phyloP scores from a whole-genome alignment of 1,140 invertebrate species.

The Ganaspis sp. region DNA sequence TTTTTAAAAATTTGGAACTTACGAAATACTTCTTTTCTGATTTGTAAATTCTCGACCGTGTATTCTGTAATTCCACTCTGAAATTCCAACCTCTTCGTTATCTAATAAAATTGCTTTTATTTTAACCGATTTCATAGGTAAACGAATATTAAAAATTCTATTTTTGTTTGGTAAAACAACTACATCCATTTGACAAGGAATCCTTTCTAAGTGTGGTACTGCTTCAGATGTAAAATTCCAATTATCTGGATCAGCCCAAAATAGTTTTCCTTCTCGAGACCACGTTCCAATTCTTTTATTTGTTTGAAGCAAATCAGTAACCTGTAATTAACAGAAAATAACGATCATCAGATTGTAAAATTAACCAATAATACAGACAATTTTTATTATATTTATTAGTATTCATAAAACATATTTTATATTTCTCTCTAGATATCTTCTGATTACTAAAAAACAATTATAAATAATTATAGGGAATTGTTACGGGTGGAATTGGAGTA shows the following conservation, averaged over 20 bases:
- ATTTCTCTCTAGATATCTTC: no score
- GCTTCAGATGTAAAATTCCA: slow-evolving; percentile 67
- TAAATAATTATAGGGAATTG: no score
- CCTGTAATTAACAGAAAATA: no score
- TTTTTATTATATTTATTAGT: no score
- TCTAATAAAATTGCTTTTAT: slow-evolving; percentile 56
- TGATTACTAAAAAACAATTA: no score
- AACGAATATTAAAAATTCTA: slow-evolving; percentile 57
- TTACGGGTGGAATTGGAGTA: no score
- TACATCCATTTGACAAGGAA: slow-evolving; percentile 67
- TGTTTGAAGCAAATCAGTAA: no score
- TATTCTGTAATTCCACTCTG: slow-evolving; percentile 60
- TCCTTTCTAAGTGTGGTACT: slow-evolving; percentile 66
- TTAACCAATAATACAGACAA: no score
- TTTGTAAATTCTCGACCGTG: slow-evolving; percentile 58
- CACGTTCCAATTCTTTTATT: slow-evolving; percentile 50
- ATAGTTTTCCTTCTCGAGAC: slow-evolving; percentile 58
- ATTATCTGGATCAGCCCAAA: slow-evolving; percentile 70
- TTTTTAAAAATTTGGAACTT: neutral
- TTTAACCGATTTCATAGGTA: slow-evolving; percentile 59
- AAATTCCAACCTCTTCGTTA: slow-evolving; percentile 46
- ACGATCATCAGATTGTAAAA: no score
- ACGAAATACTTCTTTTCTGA: neutral
- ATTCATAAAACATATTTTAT: no score
- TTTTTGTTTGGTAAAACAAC: slow-evolving; percentile 62